Conservation (phyloP, 2,113 vertebrate species). For the sheep (Ovis aries) region DNA sequence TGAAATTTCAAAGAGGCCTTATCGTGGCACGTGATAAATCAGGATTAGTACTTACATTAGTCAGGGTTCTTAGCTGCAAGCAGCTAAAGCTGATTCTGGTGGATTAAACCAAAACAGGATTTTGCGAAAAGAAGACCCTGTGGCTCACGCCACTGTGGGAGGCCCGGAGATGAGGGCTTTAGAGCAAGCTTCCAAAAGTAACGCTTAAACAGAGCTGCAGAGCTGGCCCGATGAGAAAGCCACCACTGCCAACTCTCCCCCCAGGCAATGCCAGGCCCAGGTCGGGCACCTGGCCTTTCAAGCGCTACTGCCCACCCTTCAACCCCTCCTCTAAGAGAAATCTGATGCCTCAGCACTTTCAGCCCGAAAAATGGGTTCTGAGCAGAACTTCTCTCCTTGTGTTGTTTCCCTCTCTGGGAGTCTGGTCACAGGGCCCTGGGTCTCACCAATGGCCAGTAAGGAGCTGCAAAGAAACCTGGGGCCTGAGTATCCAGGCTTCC, state of each 20-base stretch:
- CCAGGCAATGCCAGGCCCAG: not conserved
- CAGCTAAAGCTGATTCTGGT: not conserved
- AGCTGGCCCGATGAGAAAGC: not conserved
- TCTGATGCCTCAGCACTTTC: not conserved
- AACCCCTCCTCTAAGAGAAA: not conserved
- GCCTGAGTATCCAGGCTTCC: not conserved
- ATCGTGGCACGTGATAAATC: not conserved
- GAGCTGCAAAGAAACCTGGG: not conserved
- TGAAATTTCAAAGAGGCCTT: not conserved
- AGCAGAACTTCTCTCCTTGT: not conserved
- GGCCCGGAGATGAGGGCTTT: not conserved
- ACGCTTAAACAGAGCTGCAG: rapidly evolving
- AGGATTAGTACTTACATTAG: not conserved
- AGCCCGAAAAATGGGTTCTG: not conserved
- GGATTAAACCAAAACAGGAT: not conserved
- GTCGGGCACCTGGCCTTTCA: not conserved
- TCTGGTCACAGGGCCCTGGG: not conserved
- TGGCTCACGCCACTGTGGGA: not conserved
- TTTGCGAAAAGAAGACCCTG: not conserved
- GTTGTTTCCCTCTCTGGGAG: not conserved
- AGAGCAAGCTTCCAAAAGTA: not conserved
- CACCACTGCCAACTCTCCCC: not conserved
- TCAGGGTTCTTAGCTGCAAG: not conserved
- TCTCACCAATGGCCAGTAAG: not conserved
- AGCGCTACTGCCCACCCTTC: not conserved